Evolutionary conservation across 2,888 invertebrate genomes (phyloP), one percentile per base, ranked within the genome.

Genomic region (Andrena bucephala): DNA sequence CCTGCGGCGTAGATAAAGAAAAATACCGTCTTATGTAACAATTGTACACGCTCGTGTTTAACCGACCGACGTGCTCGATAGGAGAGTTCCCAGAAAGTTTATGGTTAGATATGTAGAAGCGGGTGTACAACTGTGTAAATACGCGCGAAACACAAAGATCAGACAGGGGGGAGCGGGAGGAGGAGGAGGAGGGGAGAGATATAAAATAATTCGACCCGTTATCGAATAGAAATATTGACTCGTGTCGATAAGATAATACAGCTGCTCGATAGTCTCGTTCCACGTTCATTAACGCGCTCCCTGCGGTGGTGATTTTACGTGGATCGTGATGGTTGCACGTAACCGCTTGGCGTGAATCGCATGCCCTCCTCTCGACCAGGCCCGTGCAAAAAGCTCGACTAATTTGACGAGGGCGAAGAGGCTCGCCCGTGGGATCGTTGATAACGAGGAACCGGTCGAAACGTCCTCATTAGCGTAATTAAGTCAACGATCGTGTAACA

Each of bases 381-480:
- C 16, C 16, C 16, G 16, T 16, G 42, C 42, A 42, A 42, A 42
- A 42, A 42, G 42, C 42, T 42, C 42, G 42, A 42, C 42, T 16
- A 42, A 42, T 42, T 42, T 16, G 4, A 42, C 42, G 16, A 16
- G 42, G 16, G 42, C 42, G 16, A 42, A 42, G 42, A 16, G 42
- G 16, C 42, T 42, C 42, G 42, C 42, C 16, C 42, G 42, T 42
- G 42, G 42, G 42, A 69, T 65, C 60, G 54, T 62, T 68, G 70
- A 76, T 76, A 70, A 73, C 27, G 60, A 78, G 60, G 54, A 68
- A 70, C 52, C 75, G 74, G 75, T 76, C 68, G 60, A 72, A 86
- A 82, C 63, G 57, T 77, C 33, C 85, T 83, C 77, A 74, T 85
- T 83, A 82, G 73, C 76, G 82, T 85, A 87, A 86, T 87, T 87